These are phyloP conservation scores for Heliconius melpomene DNA, from an alignment of 1,140 invertebrate species.

Conservation along the genomic window DNA sequence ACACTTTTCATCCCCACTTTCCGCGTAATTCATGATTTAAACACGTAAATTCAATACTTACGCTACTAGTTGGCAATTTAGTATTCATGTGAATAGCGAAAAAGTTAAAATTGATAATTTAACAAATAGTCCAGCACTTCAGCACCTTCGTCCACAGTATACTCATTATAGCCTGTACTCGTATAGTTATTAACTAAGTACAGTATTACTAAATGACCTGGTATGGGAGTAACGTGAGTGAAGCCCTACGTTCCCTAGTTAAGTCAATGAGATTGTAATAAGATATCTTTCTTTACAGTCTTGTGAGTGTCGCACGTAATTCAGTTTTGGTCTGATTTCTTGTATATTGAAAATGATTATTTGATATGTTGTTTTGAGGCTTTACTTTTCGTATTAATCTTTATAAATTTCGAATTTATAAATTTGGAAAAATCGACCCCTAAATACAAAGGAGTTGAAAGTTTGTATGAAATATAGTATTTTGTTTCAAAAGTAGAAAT, in stretches of 20 bases:
- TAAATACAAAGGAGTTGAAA: no score
- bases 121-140: not conserved
- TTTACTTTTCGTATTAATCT: no score
- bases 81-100: not conserved
- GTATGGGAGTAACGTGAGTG: conserved; percentile 15
- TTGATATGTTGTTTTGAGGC: no score
- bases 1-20: no score
- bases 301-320: not conserved
- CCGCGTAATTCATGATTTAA: no score
- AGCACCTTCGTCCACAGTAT: not conserved
- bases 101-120: not conserved
- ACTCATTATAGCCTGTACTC: not conserved
- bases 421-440: no score
- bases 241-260: conserved; percentile 17
- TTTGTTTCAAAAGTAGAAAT: no score
- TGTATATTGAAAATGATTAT: not conserved
- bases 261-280: conserved; percentile 24
- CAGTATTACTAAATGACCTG: conserved; percentile 14
- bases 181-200: conserved; percentile 7
- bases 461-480: no score
- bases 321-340: not conserved
- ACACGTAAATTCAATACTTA: not conserved
- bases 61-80: not conserved
- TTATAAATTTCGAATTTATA: no score
- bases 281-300: conserved; percentile 13